Base-by-base conservation (phyloP, 1,140 invertebrate genomes). In the Drosophila subpulchrella region DNA sequence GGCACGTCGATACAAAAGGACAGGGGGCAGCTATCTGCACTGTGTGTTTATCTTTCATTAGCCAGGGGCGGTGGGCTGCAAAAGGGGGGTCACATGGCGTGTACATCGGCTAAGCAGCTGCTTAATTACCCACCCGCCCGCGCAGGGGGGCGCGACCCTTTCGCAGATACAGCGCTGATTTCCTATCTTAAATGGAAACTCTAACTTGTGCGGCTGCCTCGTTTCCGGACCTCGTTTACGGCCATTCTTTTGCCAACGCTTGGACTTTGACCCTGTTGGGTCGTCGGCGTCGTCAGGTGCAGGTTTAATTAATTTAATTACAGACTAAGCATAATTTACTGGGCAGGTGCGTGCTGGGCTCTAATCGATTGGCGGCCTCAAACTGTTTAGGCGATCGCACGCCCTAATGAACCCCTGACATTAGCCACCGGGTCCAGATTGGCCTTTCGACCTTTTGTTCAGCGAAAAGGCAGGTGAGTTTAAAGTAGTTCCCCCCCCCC, bases 321-420 rank as follows among this genome's bases (percentile, higher is more conserved):
- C 84, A 88, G 80, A 80, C 84, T 89, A 89, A 88, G 84, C 80
- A 84, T 88, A 88, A 88, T 88, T 90, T 88, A 89, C 73, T 89
- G 83, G 83, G 63, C 84, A 88, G 71, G 62, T 83, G 83, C 83
- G 75, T 88, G 83, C 63, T 53, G 46, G 65, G 51, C 68, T 75
- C 70, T 84, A 73, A 78, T 75, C 58, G 58, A 74, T 75, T 53
- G 71, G 44, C 66, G 67, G 55, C 56, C 56, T 55, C 42, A 57
- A 71, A 62, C 70, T 75, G 71, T 54, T 74, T 50, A 58, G 54
- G 34, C 62, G 75, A 55, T 48, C 56, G 62, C 38, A 48, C 50
- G 74, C 32, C 54, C 50, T 56, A 77, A 68, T 77, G 63, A 77
- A 60, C 73, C 74, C 53, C 74, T 51, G 32, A 15, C 55, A 58